Evolutionary conservation across 2,113 vertebrate genomes (phyloP), one percentile per base, ranked within the genome.

Genomic region (Xiphias gladius): DNA sequence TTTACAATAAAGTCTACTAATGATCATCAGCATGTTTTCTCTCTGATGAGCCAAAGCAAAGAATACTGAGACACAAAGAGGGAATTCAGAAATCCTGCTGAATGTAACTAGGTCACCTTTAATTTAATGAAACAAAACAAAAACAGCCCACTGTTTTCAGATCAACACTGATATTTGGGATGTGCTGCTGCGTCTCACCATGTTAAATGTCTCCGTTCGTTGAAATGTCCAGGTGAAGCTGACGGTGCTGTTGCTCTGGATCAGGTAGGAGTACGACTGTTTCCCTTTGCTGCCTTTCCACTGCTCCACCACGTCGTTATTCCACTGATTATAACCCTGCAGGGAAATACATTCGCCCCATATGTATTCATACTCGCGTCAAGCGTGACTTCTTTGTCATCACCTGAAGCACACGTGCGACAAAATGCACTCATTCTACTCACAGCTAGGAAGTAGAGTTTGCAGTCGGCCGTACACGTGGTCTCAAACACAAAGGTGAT

Each of bases 211-310:
- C 0, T 89, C 91, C 0, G 96, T 96, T 64, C 97, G 96, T 79
- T 97, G 96, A 93, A 99, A 99, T 1, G 96, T 95, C 98, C 98
- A 99, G 3, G 95, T 97, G 93, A 99, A 99, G 93, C 96, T 97
- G 90, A 91, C 86, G 7, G 96, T 97, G 1, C 86, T 88, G 0
- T 99, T 99, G 65, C 91, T 96, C 89, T 96, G 94, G 55, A 99
- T 93, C 19, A 96, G 62, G 55, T 97, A 98, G 14, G 97, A 96
- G 86, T 98, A 99, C 14, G 97, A 97, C 90, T 99, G 97, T 76
- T 97, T 98, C 35, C 93, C 94, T 68, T 83, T 95, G 61, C 94
- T 89, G 11, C 97, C 97, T 17, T 83, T 95, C 98, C 98, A 99
- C 0, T 90, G 96, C 91, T 99, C 97, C 93, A 98, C 95, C 0